phyloP scores from a whole-genome alignment of 2,888 invertebrate genomes.

The Seira sanloemensis region DNA sequence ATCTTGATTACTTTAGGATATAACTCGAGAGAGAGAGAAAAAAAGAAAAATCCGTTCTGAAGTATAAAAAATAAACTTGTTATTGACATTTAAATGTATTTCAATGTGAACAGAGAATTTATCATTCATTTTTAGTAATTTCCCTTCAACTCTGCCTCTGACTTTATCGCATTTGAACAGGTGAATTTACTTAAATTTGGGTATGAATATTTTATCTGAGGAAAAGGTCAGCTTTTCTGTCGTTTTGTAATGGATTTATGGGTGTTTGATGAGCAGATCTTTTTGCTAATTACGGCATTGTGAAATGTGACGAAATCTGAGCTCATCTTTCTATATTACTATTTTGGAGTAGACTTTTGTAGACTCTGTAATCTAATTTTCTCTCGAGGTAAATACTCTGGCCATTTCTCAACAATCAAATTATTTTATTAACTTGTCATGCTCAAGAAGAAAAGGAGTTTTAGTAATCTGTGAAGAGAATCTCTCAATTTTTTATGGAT shows the following conservation, averaged over 20 bases:
- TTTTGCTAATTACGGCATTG: conserved; percentile 53
- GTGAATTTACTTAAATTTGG: background rate
- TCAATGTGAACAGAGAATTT: too few relatives aligned
- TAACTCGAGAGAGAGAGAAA: background rate
- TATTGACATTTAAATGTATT: background rate
- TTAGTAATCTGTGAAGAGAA: background rate
- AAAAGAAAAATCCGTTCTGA: too few relatives aligned
- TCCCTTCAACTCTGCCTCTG: background rate
- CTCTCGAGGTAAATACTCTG: background rate
- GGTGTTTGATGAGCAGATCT: too few relatives aligned
- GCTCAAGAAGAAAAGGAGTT: background rate
- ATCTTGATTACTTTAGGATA: background rate
- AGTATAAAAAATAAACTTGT: background rate
- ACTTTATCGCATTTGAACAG: too few relatives aligned
- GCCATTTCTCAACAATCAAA: background rate
- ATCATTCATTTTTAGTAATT: background rate
- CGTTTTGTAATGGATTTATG: too few relatives aligned
- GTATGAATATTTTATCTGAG: background rate
- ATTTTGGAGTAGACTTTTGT: background rate
- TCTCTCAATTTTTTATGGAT: background rate
- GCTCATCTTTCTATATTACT: too few relatives aligned
- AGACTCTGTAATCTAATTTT: conserved; percentile 34
- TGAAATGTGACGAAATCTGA: conserved; percentile 43
- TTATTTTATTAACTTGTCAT: background rate
- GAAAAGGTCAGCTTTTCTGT: background rate